Conservation (phyloP, 2,797 vertebrate species). For the Pseudotriccus pelzelni region DNA sequence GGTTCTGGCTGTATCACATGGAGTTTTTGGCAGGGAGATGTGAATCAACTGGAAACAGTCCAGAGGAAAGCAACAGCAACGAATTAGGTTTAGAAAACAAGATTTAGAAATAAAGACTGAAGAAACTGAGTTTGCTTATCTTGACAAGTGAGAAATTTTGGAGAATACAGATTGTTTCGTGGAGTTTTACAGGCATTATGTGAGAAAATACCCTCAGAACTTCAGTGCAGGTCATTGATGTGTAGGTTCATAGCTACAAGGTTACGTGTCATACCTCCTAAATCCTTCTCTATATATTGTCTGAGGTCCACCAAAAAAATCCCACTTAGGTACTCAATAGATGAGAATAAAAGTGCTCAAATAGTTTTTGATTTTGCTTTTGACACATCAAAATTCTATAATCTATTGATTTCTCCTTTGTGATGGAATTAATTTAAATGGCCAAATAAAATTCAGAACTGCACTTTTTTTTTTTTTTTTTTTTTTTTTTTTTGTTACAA, state of each 20-base stretch:
- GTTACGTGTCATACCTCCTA: background rate
- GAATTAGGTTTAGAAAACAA: constrained; percentile 28
- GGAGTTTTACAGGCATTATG: background rate
- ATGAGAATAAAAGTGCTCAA: background rate
- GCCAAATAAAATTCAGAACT: background rate
- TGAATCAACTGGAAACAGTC: constrained; percentile 38
- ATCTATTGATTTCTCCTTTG: background rate
- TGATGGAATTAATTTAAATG: background rate
- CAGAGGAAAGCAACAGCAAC: constrained; percentile 15
- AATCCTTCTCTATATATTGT: background rate
- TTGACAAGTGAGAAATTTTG: background rate
- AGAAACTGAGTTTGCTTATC: background rate
- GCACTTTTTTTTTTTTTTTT: background rate
- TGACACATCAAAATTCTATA: background rate
- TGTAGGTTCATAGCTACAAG: background rate
- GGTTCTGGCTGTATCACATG: constrained; percentile 48
- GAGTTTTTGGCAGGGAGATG: constrained; percentile 51
- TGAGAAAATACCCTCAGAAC: background rate
- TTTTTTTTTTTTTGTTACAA: background rate
- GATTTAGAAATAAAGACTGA: constrained; percentile 16
- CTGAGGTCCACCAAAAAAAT: background rate
- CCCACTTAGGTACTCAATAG: background rate
- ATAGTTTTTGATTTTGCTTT: background rate
- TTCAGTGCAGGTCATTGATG: background rate
- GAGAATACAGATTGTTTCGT: background rate